Evolutionary conservation across 1,140 invertebrate genomes (phyloP).

Genomic region (Hyles euphorbiae): DNA sequence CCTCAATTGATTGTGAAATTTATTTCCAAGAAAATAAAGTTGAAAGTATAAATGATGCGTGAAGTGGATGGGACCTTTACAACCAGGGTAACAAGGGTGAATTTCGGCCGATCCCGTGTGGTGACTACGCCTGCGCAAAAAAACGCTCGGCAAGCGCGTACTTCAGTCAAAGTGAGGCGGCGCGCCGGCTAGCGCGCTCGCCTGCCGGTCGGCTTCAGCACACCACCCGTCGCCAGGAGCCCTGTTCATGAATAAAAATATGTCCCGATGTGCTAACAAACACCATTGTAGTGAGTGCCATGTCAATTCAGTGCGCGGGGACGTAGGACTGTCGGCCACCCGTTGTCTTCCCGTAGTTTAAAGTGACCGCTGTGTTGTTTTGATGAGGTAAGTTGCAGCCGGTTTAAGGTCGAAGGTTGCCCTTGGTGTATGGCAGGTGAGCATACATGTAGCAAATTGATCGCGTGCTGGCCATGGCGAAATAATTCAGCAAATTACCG

Average conservation of each 20-base stretch:
- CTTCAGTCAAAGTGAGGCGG: conserved; percentile 65
- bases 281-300: conserved; percentile 31
- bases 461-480: conserved; percentile 36
- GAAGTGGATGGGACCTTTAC: conserved; percentile 33
- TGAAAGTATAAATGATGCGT: conserved; percentile 8
- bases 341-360: conserved; percentile 58
- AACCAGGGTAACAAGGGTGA: conserved; percentile 29
- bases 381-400: conserved; percentile 57
- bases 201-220: conserved; percentile 40
- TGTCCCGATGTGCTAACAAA: conserved; percentile 26
- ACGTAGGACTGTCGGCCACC: conserved; percentile 30
- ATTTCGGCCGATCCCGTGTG: conserved; percentile 66
- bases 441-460: conserved; percentile 41
- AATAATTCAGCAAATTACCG: conserved; percentile 32
- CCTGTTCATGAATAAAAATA: conserved; percentile 62
- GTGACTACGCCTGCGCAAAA: conserved; percentile 58
- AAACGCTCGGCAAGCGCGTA: conserved; percentile 43
- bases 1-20: conserved; percentile 13
- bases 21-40: conserved; percentile 13
- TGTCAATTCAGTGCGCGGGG: conserved; percentile 54
- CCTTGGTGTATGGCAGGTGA: conserved; percentile 45
- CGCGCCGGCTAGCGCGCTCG: conserved; percentile 69
- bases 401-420: conserved; percentile 52
- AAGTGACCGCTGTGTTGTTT: conserved; percentile 57
- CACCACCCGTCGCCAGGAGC: conserved; percentile 22